Conservation (phyloP, 2,113 vertebrate genomes). For the Pseudonaja textilis region DNA sequence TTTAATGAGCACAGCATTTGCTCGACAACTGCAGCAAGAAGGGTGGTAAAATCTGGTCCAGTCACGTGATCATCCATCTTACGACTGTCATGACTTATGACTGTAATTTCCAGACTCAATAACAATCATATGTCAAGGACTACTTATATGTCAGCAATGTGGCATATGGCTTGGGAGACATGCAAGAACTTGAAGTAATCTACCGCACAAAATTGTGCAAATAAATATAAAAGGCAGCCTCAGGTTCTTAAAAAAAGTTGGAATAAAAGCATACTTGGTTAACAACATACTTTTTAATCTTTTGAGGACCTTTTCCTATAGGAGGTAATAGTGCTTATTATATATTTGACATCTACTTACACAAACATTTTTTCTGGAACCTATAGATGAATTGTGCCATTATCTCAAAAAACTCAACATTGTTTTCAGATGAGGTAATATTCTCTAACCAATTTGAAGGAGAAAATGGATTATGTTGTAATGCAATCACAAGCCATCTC, state of each 20-base stretch:
- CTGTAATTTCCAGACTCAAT: no score
- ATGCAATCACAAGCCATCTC: background rate
- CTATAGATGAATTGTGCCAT: background rate
- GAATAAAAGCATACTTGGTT: background rate
- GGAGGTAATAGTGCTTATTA: background rate
- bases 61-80: no score
- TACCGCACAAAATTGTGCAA: background rate
- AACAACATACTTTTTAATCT: background rate
- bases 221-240: background rate
- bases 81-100: no score
- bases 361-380: background rate
- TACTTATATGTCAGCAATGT: background rate
- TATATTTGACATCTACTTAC: background rate
- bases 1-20: no score
- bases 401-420: background rate
- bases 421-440: background rate
- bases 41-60: no score
- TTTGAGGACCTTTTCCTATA: background rate
- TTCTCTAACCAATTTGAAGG: background rate
- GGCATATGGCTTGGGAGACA: background rate
- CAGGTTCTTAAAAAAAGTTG: background rate
- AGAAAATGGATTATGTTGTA: background rate
- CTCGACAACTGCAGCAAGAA: no score
- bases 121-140: no score
- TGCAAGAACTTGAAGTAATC: background rate